Conservation (phyloP, 2,888 invertebrate species). For the Drosophila kokeensis region DNA sequence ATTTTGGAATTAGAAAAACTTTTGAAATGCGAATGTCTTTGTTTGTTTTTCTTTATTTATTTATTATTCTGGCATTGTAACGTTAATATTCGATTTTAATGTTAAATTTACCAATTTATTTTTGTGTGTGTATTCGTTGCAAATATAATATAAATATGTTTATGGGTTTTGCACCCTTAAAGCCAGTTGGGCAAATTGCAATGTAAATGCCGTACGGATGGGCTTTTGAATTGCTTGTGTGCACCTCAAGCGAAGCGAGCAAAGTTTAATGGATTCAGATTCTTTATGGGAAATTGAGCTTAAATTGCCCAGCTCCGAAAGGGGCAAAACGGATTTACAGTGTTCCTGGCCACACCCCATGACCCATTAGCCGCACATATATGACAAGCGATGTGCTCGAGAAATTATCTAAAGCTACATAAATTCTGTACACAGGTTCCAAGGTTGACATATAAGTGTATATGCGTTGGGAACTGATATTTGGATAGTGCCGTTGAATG, state of each 20-base stretch:
- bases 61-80: neutral
- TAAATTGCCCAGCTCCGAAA: conserved; percentile 52
- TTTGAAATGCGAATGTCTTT: neutral
- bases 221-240: conserved; percentile 35
- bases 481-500: neutral
- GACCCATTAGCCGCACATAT: conserved; percentile 1
- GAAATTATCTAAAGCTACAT: conserved; percentile 24
- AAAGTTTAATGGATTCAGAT: conserved; percentile 62
- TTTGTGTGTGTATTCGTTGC: neutral
- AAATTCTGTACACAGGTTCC: neutral
- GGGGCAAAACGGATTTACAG: conserved; percentile 19
- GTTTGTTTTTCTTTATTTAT: neutral
- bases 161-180: conserved; percentile 13
- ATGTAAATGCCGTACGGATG: conserved; percentile 39
- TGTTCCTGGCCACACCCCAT: neutral
- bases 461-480: neutral
- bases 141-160: conserved; percentile 1
- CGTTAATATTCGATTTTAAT: neutral
- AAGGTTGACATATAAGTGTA: conserved; percentile 1
- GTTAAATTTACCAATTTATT: too few species aligned
- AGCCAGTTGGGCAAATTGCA: conserved; percentile 50
- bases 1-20: neutral
- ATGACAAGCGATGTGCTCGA: conserved; percentile 26
- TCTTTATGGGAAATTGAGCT: conserved; percentile 66
- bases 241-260: conserved; percentile 34